Evolutionary conservation across 2,113 vertebrate genomes (phyloP).

Genomic region (Gallinago undulata): DNA sequence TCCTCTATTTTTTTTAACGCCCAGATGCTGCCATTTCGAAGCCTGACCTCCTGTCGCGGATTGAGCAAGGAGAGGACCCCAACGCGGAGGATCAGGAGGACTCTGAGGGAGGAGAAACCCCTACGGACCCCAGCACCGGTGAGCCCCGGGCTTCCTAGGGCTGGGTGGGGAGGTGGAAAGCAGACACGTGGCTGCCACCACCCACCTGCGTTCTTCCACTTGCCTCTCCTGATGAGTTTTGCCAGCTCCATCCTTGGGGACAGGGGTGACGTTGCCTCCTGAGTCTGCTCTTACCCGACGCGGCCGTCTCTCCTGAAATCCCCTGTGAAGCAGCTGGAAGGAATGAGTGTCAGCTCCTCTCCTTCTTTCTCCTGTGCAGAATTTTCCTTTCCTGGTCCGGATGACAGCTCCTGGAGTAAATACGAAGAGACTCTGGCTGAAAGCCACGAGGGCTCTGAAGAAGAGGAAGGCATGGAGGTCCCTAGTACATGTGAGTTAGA

Average conservation of each 20-base stretch:
- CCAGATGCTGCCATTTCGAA: constrained; percentile 58
- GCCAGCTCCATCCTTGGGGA: neutral
- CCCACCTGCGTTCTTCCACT: fast-evolving
- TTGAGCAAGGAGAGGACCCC: constrained; percentile 57
- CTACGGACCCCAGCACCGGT: constrained; percentile 33
- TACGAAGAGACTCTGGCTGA: constrained; percentile 71
- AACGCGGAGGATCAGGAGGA: neutral
- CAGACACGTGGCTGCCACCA: fast-evolving
- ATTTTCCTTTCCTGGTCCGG: constrained; percentile 68
- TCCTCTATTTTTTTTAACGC: neutral
- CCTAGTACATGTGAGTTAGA: constrained; percentile 58
- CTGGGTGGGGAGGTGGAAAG: fast-evolving
- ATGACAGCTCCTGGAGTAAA: constrained; percentile 73
- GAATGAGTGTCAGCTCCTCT: neutral
- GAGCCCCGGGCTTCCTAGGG: neutral
- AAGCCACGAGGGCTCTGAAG: constrained; percentile 66
- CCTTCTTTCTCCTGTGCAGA: neutral
- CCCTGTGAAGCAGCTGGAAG: neutral
- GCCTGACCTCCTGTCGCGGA: constrained; percentile 44
- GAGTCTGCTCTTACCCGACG: fast-evolving
- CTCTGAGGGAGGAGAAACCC: neutral
- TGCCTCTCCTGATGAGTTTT: neutral
- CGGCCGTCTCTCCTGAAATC: neutral
- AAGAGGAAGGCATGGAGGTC: constrained; percentile 65
- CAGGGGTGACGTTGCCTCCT: neutral